phyloP scores from a whole-genome alignment of 2,888 invertebrate species.

The Rugalucina vietnamica region DNA sequence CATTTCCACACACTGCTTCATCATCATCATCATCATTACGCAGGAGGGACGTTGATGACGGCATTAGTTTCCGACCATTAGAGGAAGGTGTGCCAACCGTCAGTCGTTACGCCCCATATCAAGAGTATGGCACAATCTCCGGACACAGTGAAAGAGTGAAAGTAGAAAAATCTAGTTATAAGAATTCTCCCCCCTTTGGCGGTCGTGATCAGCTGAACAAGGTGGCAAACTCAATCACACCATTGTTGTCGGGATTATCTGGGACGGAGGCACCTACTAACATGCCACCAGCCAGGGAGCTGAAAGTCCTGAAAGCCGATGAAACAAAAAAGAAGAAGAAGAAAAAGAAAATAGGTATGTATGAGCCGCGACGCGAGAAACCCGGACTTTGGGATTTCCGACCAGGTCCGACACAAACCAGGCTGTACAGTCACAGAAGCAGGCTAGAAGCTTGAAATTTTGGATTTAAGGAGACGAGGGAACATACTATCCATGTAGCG shows the following conservation, averaged over 20 bases:
- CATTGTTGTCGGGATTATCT: slow-evolving; percentile 51
- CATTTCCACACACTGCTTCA: slow-evolving; percentile 16
- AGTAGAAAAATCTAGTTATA: slow-evolving; percentile 64
- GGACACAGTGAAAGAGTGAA: slow-evolving; percentile 61
- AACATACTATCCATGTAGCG: too few relatives aligned
- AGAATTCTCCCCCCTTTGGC: slow-evolving; percentile 66
- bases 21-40: slow-evolving; percentile 51
- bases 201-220: slow-evolving; percentile 62
- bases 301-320: slow-evolving; percentile 55
- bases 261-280: slow-evolving; percentile 53
- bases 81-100: slow-evolving; percentile 49
- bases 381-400: too few relatives aligned
- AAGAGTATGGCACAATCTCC: slow-evolving; percentile 13
- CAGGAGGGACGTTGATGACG: slow-evolving; percentile 59
- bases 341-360: slow-evolving; percentile 69
- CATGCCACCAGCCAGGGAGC: slow-evolving; percentile 66
- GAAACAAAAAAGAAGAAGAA: slow-evolving; percentile 67
- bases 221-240: slow-evolving; percentile 64
- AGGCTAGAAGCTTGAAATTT: too few relatives aligned
- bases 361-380: too few relatives aligned
- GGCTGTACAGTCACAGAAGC: too few relatives aligned
- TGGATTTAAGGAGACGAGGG: too few relatives aligned
- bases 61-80: slow-evolving; percentile 58
- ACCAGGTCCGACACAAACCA: too few relatives aligned
- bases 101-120: slow-evolving; percentile 51